Conservation (phyloP, 30 jellyfish, hydroid and myxozoan species). For the Catostylus mosaicus region DNA sequence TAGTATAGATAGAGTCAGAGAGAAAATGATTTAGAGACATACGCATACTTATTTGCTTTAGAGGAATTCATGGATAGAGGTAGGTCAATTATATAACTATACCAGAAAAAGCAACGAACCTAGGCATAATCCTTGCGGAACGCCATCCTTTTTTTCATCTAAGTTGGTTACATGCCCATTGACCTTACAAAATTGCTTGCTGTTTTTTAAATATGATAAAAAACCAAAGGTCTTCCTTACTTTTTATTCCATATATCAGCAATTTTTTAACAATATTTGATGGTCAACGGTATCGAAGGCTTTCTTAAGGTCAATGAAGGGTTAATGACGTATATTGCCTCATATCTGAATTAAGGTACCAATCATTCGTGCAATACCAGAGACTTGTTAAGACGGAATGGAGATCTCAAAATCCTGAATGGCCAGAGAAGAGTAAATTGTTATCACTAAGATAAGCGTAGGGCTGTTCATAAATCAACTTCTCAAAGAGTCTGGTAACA, state of each 20-base stretch:
- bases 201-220: neutral
- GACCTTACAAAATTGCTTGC: no score
- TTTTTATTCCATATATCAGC: neutral
- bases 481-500: neutral
- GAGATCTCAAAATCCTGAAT: neutral
- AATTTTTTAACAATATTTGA: neutral
- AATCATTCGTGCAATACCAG: neutral
- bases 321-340: neutral
- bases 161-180: neutral
- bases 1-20: neutral
- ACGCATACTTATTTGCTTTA: neutral
- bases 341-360: neutral
- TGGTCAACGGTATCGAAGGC: neutral
- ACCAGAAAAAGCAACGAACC: no score
- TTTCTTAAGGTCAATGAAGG: neutral
- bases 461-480: neutral
- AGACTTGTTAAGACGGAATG: constrained; percentile 8
- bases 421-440: neutral
- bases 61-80: neutral
- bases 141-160: neutral
- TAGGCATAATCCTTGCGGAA: no score
- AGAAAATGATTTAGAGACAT: neutral
- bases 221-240: neutral
- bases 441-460: constrained; percentile 1
- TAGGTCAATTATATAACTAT: no score